These are phyloP conservation scores for Pseudomugil gertrudae DNA, from an alignment of 2,797 vertebrate species.

Conservation along the genomic window DNA sequence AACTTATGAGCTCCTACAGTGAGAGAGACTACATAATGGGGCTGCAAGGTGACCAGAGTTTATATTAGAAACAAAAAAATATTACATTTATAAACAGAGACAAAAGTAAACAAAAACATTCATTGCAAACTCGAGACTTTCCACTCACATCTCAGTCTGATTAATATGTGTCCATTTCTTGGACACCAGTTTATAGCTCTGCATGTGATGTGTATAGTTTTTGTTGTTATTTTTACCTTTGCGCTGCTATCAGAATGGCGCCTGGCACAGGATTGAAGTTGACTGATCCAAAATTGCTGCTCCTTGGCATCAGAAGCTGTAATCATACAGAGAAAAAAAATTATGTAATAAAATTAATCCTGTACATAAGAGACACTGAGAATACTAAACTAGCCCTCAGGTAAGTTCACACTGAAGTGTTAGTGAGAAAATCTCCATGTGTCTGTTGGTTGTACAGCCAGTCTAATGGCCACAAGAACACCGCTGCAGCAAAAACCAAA, in stretches of 20 bases:
- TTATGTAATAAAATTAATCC: background rate
- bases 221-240: slow-evolving; percentile 82
- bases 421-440: slow-evolving; percentile 11
- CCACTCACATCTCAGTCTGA: slow-evolving; percentile 20
- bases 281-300: slow-evolving; percentile 94
- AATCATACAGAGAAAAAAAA: slow-evolving; percentile 33
- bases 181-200: slow-evolving; percentile 25
- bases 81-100: slow-evolving; percentile 31
- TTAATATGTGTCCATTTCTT: slow-evolving; percentile 19
- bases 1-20: background rate
- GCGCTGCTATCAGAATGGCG: slow-evolving; percentile 90
- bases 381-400: background rate
- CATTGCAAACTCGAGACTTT: slow-evolving; percentile 38
- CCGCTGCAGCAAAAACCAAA: background rate
- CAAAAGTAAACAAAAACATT: slow-evolving; percentile 4
- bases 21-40: background rate
- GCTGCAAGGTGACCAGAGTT: slow-evolving; percentile 9
- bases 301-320: slow-evolving; percentile 92
- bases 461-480: too few species aligned
- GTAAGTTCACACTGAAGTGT: slow-evolving; percentile 19
- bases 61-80: slow-evolving; percentile 13
- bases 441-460: background rate
- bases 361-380: background rate
- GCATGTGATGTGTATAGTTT: slow-evolving; percentile 7
- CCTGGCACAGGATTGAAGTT: slow-evolving; percentile 93